These are phyloP conservation scores for Euzophera pinguis DNA, from an alignment of 2,888 invertebrate species.

Conservation along the genomic window DNA sequence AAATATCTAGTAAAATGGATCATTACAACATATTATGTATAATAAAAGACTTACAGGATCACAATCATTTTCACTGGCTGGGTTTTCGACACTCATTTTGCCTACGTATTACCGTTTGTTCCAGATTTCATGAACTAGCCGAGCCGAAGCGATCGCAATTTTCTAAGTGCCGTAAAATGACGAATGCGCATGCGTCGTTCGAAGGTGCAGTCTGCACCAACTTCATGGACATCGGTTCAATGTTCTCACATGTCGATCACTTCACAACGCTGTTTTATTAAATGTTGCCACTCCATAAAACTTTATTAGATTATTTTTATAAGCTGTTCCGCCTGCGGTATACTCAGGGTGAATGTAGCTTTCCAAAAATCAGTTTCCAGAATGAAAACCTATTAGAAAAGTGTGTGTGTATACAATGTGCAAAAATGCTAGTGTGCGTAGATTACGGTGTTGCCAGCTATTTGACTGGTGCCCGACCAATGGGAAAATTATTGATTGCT, in stretches of 20 bases:
- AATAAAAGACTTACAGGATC: constrained; percentile 79
- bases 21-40: constrained; percentile 25
- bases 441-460: no score
- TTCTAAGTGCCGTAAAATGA: constrained; percentile 81
- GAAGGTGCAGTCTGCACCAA: constrained; percentile 24
- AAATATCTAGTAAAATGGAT: constrained; percentile 28
- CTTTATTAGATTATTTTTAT: no score
- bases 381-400: no score
- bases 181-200: constrained; percentile 81
- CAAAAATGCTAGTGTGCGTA: no score
- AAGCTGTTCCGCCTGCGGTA: no score
- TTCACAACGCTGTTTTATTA: constrained; percentile 18
- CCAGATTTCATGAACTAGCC: constrained; percentile 55
- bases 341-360: no score
- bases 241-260: constrained; percentile 32
- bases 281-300: constrained; percentile 4
- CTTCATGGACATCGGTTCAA: constrained; percentile 55
- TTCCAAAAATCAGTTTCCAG: no score
- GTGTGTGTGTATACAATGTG: no score
- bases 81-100: constrained; percentile 84
- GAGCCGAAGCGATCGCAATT: constrained; percentile 35
- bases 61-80: constrained; percentile 78
- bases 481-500: no score
- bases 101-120: constrained; percentile 69
- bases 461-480: no score